Percentiles rank a stretch among this genome's conserved stretches.
Evolutionary conservation across 2,797 vertebrate species (phyloP).

Genomic region (Acipenser transmontanus): DNA sequence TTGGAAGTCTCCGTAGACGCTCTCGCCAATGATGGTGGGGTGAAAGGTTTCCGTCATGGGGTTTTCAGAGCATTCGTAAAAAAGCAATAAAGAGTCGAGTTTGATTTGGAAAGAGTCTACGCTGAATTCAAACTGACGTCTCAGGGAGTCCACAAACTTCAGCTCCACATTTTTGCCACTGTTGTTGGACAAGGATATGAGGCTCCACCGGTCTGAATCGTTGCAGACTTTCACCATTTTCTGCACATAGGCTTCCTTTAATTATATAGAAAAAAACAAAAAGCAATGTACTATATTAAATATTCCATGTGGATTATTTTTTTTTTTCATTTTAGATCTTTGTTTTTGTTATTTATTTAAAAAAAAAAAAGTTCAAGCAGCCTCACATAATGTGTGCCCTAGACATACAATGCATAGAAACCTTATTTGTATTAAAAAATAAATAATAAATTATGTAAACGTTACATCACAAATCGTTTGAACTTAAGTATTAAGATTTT

Average conservation of each 20-base stretch:
- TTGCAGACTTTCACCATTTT: conserved; percentile 99
- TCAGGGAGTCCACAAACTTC: conserved; percentile 96
- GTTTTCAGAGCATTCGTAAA: conserved; percentile 96
- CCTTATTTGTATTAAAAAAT: no score
- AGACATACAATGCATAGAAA: no score
- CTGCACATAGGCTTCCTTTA: conserved; percentile 95
- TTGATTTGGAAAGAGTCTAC: conserved; percentile 98
- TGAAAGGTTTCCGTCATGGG: conserved; percentile 95
- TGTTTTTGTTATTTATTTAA: no score
- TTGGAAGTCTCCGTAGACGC: conserved; percentile 88
- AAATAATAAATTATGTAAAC: no score
- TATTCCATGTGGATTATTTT: no score
- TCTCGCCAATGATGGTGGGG: conserved; percentile 93
- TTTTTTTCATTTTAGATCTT: no score
- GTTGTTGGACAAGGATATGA: conserved; percentile 98
- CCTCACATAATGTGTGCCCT: no score
- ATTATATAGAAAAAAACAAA: conserved; percentile 48
- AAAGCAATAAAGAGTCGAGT: conserved; percentile 94
- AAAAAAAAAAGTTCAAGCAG: no score
- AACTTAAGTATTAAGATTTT: no score
- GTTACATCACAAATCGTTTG: no score
- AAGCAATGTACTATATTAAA: conserved; percentile 17
- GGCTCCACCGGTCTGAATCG: conserved; percentile 97
- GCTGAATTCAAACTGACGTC: conserved; percentile 97
- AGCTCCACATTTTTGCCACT: conserved; percentile 97